Base-by-base conservation (phyloP, 2,888 invertebrate genomes). In the Drosophila subsilvestris region DNA sequence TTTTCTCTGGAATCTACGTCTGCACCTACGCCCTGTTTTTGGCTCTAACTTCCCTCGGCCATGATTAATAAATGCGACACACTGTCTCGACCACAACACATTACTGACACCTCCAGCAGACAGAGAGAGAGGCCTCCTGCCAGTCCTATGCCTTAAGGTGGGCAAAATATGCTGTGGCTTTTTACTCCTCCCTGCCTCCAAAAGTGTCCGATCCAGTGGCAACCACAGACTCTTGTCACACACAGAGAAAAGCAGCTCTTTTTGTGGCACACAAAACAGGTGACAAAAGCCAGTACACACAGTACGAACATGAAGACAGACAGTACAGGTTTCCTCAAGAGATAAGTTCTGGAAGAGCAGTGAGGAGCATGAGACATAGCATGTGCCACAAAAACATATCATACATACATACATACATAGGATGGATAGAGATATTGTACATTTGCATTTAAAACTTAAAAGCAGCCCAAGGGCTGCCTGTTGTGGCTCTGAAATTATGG, bases 11-110 rank as follows among this genome's bases (percentile, higher is more conserved):
- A 2, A 27, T 27, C 27, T 27, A 44, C 22, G n/a, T 51, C 18
- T 4, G 32, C 54, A 29, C 43, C 44, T 29, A 43, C 58, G 60
- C 20, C 70, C 22, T 2, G 12, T 14, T 14, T 37, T n/a, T 14
- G 14, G 37, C 7, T n/a, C 37, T 7, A 14, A 22, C 53, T 54
- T 54, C 63, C 55, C 55, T 58, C 51, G 74, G 54, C 74, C 79
- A 86, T 86, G 86, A 80, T 83, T 78, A 86, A 86, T 86, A 83
- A 76, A 88, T 80, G 75, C 75, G 72, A 74, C 71, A 53, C 66
- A 65, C 42, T 54, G 83, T 82, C 12, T 32, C 78, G 80, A 82
- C 88, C 88, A 70, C 88, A 82, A 74, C 84, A 74, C 84, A 86
- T 82, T 86, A 80, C 78, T 70, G 88, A 88, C 82, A 88, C 82